Evolutionary conservation across 2,888 invertebrate species (phyloP), one percentile per base, ranked within the genome.

Genomic region (Idaea biselata): DNA sequence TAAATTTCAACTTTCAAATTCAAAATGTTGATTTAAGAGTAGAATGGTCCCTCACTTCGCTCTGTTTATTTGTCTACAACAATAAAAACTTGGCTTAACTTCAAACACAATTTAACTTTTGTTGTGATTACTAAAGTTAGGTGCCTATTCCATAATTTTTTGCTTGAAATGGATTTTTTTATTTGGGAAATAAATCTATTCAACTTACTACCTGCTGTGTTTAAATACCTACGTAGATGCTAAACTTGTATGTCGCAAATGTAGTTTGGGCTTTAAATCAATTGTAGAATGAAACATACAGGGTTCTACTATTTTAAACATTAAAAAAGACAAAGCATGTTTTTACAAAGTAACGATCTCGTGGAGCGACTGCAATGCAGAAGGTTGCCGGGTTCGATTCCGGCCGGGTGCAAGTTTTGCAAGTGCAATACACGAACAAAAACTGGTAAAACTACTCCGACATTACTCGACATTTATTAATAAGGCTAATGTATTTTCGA

Each of bases 81-180:
- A 75, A 74, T 71, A 73, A 75, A 69, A 74, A 73, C 68, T 66
- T 71, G 56, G 56, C 56, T 59, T 65, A 56, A 70, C 63, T 68
- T 65, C 62, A 60, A 71, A 69, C 73, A 65, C 72, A 73, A 77
- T 75, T 73, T 72, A 73, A 75, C 72, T 76, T 74, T 72, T 59
- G 61, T 67, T 73, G 56, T 72, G 68, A 72, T 73, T 69, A 69
- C 70, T 65, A 58, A 67, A 69, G 65, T 71, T 71, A 68, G 62
- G 67, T 68, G 66, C 66, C 59, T 60, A 14, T 56, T 56, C 64
- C 60, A 64, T 71, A 65, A 66, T 68, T 59, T 60, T 65, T 61
- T 71, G 60, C 31, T 61, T 53, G 17, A 11, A 44, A 44, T 44
- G 44, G 44, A 44, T 44, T 44, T 44, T 44, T 44, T 44, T n/a